Percentiles rank a stretch among this genome's conserved stretches.
Conservation (phyloP, 2,797 vertebrate genomes). For the Helicolenus hilgendorfi region DNA sequence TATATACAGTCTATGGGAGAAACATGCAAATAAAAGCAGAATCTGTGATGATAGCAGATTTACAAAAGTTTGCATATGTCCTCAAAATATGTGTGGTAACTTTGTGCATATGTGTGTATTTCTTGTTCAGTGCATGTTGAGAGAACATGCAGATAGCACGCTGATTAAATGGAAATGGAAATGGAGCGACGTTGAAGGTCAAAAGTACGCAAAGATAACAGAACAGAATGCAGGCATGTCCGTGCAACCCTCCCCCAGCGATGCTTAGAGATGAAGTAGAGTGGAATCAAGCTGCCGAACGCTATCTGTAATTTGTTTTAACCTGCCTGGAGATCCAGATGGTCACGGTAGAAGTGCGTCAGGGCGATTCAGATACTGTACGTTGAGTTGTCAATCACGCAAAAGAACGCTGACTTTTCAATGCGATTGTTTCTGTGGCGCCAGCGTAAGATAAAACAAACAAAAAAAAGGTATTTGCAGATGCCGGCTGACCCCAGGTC, state of each 20-base stretch:
- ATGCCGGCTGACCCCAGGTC: neutral
- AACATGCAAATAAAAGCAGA: no score
- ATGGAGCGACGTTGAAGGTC: neutral
- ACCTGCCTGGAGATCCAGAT: neutral
- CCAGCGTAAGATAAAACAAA: neutral
- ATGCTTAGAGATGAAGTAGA: neutral
- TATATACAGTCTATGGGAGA: no score
- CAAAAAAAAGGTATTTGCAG: neutral
- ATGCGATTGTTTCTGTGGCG: neutral
- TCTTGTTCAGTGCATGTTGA: neutral
- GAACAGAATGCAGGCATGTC: neutral
- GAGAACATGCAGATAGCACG: neutral
- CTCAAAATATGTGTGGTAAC: neutral
- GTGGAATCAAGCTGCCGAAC: neutral
- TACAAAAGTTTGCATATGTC: no score
- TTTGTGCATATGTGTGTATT: neutral
- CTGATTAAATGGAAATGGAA: neutral
- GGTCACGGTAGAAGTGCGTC: neutral
- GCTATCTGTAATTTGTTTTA: constrained; percentile 2
- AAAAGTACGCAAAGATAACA: neutral
- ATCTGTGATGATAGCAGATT: no score
- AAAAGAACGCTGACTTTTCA: neutral
- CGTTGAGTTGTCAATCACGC: neutral
- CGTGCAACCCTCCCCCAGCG: neutral
- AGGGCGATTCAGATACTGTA: neutral